A percentile compares a stretch with the other conserved stretches of the same genome.
Evolutionary conservation across 2,888 invertebrate genomes (phyloP).

Genomic region (Lapara coniferarum): DNA sequence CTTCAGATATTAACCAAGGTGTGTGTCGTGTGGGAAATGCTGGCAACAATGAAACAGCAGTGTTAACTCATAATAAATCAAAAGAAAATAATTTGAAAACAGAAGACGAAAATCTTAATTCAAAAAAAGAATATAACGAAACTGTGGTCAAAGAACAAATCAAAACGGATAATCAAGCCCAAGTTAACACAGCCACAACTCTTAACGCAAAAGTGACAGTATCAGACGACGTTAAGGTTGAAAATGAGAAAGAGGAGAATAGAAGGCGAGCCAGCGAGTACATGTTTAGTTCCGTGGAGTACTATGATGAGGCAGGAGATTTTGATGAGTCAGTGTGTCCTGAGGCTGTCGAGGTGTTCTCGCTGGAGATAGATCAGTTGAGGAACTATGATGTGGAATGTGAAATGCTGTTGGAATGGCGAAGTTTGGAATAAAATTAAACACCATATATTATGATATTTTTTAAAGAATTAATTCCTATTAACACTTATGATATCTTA

Average conservation of each 20-base stretch:
- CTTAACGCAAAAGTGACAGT: constrained; percentile 27
- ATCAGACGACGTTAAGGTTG: constrained; percentile 27
- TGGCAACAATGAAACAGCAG: neutral
- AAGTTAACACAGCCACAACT: constrained; percentile 36
- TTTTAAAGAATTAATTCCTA: neutral
- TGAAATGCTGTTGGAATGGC: constrained; percentile 60
- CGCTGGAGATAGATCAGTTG: constrained; percentile 56
- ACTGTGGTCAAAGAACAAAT: constrained; percentile 7
- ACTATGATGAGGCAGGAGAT: constrained; percentile 60
- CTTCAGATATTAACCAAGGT: neutral
- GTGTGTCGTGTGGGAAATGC: neutral
- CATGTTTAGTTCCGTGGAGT: constrained; percentile 66
- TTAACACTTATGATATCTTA: neutral
- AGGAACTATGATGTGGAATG: constrained; percentile 66
- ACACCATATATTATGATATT: neutral
- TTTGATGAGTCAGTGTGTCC: constrained; percentile 55
- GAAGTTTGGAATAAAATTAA: constrained; percentile 45
- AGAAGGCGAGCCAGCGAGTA: constrained; percentile 59
- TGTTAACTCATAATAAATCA: neutral
- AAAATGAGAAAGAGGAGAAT: constrained; percentile 36
- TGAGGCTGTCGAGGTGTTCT: constrained; percentile 53
- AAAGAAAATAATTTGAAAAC: neutral
- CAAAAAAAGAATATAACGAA: constrained; percentile 27
- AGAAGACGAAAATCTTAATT: neutral
- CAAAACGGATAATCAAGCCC: constrained; percentile 20